A percentile compares a stretch with the other conserved stretches of the same genome.
These are phyloP conservation scores for Zaprionus taronus DNA, from an alignment of 1,140 invertebrate species.

Conservation along the genomic window DNA sequence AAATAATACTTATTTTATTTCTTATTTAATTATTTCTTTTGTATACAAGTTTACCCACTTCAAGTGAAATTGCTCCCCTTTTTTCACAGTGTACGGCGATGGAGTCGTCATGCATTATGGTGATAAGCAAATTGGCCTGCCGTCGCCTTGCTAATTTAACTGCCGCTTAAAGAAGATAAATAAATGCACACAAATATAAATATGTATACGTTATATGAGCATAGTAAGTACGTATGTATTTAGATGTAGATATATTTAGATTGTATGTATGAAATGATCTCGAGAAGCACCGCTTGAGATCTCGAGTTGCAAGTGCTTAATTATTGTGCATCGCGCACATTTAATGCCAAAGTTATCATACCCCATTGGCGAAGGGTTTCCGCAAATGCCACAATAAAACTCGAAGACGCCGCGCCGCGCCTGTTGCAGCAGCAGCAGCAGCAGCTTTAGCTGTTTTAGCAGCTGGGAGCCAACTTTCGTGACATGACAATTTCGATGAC, in stretches of 20 bases:
- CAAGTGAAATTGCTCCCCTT: not conserved
- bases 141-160: conserved; percentile 14
- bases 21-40: not conserved
- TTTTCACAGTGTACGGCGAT: not conserved
- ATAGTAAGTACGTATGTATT: not conserved
- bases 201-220: not conserved
- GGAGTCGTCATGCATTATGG: conserved; percentile 9
- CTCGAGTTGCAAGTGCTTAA: conserved; percentile 27
- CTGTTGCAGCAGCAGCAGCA: conserved; percentile 35
- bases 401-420: conserved; percentile 51
- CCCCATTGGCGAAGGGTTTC: conserved; percentile 51
- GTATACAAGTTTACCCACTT: not conserved
- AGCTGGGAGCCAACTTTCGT: conserved; percentile 79
- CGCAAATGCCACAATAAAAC: conserved; percentile 69
- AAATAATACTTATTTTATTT: not conserved
- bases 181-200: not conserved
- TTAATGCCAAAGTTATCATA: conserved; percentile 60
- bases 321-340: conserved; percentile 50
- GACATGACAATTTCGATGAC: conserved; percentile 81
- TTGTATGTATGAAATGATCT: not conserved
- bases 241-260: not conserved
- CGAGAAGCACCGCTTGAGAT: not conserved
- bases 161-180: not conserved
- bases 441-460: conserved; percentile 41
- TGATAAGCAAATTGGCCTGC: conserved; percentile 22